These are phyloP conservation scores for Tetramorium alpestre DNA, from an alignment of 1,140 invertebrate species.

Conservation along the genomic window DNA sequence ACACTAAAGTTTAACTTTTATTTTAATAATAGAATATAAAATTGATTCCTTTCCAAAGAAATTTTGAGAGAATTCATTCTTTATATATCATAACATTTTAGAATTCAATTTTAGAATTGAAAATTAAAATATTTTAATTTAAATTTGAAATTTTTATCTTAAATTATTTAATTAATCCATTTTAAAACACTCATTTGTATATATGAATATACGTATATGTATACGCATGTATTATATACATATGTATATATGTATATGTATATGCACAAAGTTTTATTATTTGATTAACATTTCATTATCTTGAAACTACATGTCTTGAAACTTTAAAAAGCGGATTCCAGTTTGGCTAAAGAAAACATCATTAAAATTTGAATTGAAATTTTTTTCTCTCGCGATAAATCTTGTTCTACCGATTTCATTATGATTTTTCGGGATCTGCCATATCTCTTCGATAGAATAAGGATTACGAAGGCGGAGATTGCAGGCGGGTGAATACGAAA, in stretches of 20 bases:
- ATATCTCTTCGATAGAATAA: neutral
- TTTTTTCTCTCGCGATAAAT: neutral
- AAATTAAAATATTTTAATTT: too few species aligned
- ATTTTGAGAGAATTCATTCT: neutral
- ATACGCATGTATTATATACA: too few species aligned
- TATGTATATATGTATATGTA: neutral
- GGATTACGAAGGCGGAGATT: slow-evolving; percentile 25
- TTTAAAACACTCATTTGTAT: neutral
- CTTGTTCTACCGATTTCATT: neutral
- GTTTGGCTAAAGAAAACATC: neutral
- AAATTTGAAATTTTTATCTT: too few species aligned
- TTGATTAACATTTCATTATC: neutral
- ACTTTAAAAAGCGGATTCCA: neutral
- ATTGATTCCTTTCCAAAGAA: neutral
- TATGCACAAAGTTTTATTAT: neutral
- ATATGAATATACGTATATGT: neutral
- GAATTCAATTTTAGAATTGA: neutral
- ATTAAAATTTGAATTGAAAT: neutral
- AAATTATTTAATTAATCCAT: neutral
- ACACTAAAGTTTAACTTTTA: neutral
- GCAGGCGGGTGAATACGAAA: slow-evolving; percentile 4
- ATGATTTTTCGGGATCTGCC: neutral
- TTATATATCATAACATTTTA: neutral
- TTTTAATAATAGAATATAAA: neutral
- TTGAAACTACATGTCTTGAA: neutral